Evolutionary conservation across 2,888 invertebrate species (phyloP).

Genomic region (Ernsta delagoae): DNA sequence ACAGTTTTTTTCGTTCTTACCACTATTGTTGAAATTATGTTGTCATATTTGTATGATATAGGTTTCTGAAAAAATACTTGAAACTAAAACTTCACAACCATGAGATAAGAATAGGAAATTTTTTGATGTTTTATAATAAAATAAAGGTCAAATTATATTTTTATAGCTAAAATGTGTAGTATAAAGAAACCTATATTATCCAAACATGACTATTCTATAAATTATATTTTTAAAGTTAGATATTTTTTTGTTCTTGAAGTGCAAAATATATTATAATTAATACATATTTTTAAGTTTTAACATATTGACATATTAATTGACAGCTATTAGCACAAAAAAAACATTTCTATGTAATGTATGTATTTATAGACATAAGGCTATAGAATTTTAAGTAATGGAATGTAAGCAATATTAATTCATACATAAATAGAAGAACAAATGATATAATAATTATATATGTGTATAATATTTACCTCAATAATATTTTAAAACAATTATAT

Average conservation of each 20-base stretch:
- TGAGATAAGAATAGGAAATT: slow-evolving; percentile 13
- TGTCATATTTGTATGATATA: slow-evolving; percentile 46
- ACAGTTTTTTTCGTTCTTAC: slow-evolving; percentile 51
- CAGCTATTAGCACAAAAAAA: slow-evolving; percentile 59
- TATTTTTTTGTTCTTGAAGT: slow-evolving; percentile 40
- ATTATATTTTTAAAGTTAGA: slow-evolving; percentile 33
- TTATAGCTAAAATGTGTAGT: not conserved
- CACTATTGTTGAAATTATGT: slow-evolving; percentile 46
- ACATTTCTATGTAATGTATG: not conserved
- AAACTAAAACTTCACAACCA: slow-evolving; percentile 36
- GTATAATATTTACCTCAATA: slow-evolving; percentile 26
- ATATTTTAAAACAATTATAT: slow-evolving; percentile 60
- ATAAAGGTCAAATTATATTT: too few species aligned
- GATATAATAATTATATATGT: slow-evolving; percentile 38
- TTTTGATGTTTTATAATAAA: not conserved
- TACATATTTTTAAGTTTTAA: slow-evolving; percentile 46
- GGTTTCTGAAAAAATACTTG: slow-evolving; percentile 8
- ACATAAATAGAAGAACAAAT: slow-evolving; percentile 10
- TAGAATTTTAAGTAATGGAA: slow-evolving; percentile 1
- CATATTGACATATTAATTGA: slow-evolving; percentile 81
- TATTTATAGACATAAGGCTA: not conserved
- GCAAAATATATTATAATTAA: slow-evolving; percentile 42
- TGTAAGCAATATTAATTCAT: slow-evolving; percentile 15
- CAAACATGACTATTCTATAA: slow-evolving; percentile 28
- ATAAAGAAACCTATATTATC: slow-evolving; percentile 34